Conservation (phyloP, 92 coral and sea anemone genomes). For the Micromussa lordhowensis region DNA sequence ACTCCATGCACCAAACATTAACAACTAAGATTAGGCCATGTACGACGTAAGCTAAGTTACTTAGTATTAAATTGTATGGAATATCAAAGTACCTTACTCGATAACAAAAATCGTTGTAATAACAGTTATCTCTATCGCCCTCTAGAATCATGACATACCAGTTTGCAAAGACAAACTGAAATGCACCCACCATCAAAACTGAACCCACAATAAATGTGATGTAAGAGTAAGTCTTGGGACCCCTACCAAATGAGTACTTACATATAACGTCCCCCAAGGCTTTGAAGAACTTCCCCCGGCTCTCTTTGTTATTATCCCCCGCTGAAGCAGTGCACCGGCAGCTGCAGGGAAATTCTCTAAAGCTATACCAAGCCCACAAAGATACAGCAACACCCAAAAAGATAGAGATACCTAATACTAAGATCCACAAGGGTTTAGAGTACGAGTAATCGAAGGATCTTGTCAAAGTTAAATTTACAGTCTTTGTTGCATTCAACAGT, state of each 20-base stretch:
- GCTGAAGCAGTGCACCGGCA: no score
- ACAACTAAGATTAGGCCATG: constrained; percentile 78
- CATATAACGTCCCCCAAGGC: constrained; percentile 62
- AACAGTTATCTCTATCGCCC: constrained; percentile 87
- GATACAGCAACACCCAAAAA: not conserved
- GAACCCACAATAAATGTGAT: constrained; percentile 84
- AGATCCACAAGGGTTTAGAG: not conserved
- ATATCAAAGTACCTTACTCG: constrained; percentile 69
- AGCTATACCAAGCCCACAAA: not conserved
- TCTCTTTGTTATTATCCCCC: no score
- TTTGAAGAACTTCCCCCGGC: constrained; percentile 26
- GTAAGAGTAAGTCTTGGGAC: constrained; percentile 74
- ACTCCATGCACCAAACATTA: constrained; percentile 78
- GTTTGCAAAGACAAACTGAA: constrained; percentile 87
- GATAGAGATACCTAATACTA: no score
- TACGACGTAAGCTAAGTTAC: constrained; percentile 75
- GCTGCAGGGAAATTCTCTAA: not conserved
- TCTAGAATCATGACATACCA: constrained; percentile 81
- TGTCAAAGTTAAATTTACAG: not conserved
- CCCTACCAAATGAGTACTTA: constrained; percentile 64
- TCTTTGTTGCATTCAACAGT: not conserved
- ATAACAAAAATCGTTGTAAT: constrained; percentile 91
- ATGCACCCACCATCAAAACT: constrained; percentile 85
- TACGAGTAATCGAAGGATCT: constrained; percentile 12
- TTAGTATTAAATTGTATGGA: constrained; percentile 86